phyloP scores from a whole-genome alignment of 2,113 vertebrate species.

The Pteropus alecto region DNA sequence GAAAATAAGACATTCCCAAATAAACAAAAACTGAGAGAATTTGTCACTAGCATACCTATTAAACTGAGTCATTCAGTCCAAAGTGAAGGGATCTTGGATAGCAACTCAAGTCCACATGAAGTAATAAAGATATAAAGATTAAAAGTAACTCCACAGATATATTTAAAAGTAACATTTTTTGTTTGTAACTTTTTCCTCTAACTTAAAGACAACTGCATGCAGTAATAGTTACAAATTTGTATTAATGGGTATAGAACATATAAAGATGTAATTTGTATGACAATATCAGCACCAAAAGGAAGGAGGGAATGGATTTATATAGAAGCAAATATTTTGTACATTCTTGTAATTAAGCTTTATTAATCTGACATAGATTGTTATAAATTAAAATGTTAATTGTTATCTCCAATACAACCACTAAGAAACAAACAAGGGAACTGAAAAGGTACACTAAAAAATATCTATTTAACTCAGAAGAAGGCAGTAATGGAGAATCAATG shows the following conservation, averaged over 20 bases:
- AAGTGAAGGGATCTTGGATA: neutral
- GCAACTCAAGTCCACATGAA: neutral
- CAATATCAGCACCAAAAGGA: neutral
- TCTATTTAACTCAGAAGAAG: neutral
- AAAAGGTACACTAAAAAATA: neutral
- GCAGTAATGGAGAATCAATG: neutral
- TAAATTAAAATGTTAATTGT: neutral
- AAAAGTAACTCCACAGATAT: neutral
- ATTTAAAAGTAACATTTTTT: neutral
- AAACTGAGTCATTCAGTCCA: neutral
- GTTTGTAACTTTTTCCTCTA: neutral
- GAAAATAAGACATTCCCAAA: neutral
- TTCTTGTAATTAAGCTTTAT: neutral
- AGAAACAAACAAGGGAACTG: neutral
- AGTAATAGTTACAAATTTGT: neutral
- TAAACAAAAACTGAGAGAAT: neutral
- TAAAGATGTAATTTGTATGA: neutral
- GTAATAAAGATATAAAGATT: neutral
- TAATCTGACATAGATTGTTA: neutral
- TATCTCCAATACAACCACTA: neutral
- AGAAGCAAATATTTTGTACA: neutral
- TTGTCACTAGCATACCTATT: neutral
- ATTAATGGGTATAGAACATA: neutral
- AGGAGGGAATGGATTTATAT: neutral
- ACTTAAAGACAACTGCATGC: neutral